phyloP scores from a whole-genome alignment of 2,888 invertebrate species.

The Nomada fucata region DNA sequence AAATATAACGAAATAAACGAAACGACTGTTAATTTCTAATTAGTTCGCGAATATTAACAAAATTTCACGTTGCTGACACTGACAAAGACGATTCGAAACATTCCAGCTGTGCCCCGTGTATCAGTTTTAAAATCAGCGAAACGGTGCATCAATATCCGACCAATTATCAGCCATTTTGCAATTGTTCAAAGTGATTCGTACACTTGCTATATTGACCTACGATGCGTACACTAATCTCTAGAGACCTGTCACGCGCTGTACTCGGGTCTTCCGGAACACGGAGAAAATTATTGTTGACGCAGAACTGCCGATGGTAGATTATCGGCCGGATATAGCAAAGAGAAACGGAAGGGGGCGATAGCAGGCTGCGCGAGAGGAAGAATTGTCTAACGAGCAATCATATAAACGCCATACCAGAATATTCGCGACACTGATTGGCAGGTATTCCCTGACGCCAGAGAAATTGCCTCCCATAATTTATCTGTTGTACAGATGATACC shows the following conservation, averaged over 20 bases:
- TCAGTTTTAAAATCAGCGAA: background rate
- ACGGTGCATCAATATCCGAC: background rate
- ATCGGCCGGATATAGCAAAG: conserved; percentile 20
- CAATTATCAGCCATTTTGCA: conserved; percentile 11
- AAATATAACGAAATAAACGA: no score
- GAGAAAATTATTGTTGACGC: conserved; percentile 65
- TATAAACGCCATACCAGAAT: conserved; percentile 59
- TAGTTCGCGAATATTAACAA: no score
- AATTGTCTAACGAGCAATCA: conserved; percentile 52
- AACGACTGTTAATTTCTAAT: no score
- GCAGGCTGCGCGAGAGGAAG: conserved; percentile 48
- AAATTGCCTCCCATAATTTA: conserved; percentile 63
- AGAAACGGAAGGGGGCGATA: conserved; percentile 32
- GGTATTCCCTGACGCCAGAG: conserved; percentile 63
- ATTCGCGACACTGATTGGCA: conserved; percentile 71
- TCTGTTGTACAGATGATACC: background rate
- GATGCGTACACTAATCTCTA: conserved; percentile 43
- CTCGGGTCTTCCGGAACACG: conserved; percentile 47
- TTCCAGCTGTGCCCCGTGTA: no score
- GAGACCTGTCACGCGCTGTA: conserved; percentile 58
- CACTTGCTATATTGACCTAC: conserved; percentile 12
- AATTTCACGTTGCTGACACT: no score
- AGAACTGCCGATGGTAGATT: conserved; percentile 50
- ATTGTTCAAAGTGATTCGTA: conserved; percentile 19
- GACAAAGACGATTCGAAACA: no score